Conservation (phyloP, 1,140 invertebrate genomes). For the Aplysia californica region DNA sequence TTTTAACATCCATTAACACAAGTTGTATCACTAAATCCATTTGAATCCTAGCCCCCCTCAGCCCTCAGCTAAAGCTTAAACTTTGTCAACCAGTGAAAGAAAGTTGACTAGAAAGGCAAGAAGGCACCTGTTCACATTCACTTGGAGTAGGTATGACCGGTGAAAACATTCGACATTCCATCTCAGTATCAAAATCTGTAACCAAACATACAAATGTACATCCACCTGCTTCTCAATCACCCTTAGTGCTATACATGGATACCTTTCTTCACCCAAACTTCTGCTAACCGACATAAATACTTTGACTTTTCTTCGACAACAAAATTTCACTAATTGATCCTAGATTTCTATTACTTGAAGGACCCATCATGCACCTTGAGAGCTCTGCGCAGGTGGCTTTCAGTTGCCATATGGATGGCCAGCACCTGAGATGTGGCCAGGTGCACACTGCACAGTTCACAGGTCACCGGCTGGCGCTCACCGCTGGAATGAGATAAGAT, state of each 20-base stretch:
- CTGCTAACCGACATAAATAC: too few species aligned
- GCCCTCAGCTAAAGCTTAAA: too few species aligned
- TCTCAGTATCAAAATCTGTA: too few species aligned
- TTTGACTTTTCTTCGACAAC: background rate
- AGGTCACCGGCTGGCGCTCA: slow-evolving; percentile 28
- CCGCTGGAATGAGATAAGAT: background rate
- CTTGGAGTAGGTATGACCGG: too few species aligned
- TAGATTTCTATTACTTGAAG: background rate
- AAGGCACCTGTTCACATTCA: too few species aligned
- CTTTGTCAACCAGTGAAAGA: too few species aligned
- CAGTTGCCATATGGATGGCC: slow-evolving; percentile 42
- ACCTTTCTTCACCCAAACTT: background rate
- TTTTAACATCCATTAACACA: too few species aligned
- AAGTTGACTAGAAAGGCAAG: too few species aligned
- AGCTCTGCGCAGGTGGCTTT: slow-evolving; percentile 36
- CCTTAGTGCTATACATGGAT: background rate
- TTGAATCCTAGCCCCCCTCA: too few species aligned
- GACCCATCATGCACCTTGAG: slow-evolving; percentile 5
- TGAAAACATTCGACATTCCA: too few species aligned
- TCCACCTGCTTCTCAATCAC: background rate
- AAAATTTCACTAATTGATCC: background rate
- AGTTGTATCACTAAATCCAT: too few species aligned
- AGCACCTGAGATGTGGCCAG: slow-evolving; percentile 42
- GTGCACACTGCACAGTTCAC: slow-evolving; percentile 43
- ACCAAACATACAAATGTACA: background rate